Evolutionary conservation across 1,140 invertebrate species (phyloP).

Genomic region (Teleogryllus occipitalis): DNA sequence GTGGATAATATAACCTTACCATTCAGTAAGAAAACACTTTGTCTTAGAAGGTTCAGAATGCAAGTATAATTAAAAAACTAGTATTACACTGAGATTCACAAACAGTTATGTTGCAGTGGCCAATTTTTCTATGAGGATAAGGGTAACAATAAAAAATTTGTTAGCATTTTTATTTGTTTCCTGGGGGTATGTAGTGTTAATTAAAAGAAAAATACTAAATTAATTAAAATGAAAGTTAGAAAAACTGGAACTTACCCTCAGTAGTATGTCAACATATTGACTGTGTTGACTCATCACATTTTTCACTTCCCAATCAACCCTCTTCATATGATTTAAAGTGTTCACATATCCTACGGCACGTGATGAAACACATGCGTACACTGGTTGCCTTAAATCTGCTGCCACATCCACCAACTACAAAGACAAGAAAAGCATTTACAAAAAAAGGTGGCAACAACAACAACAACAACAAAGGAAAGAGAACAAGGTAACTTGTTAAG

Average conservation of each 20-base stretch:
- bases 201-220: too few species aligned
- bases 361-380: slow-evolving; percentile 76
- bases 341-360: slow-evolving; percentile 70
- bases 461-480: not conserved
- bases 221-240: not conserved
- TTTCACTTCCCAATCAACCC: slow-evolving; percentile 92
- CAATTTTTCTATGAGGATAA: too few species aligned
- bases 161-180: too few species aligned
- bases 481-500: too few species aligned
- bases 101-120: too few species aligned
- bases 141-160: too few species aligned
- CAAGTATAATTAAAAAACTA: too few species aligned
- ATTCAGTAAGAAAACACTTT: too few species aligned
- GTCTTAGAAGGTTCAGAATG: too few species aligned
- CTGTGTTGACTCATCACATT: slow-evolving; percentile 95
- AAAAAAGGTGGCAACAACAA: not conserved
- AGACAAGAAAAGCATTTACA: slow-evolving; percentile 18
- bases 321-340: slow-evolving; percentile 74
- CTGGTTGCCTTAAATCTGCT: slow-evolving; percentile 65
- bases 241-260: slow-evolving; percentile 40
- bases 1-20: too few species aligned
- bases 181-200: too few species aligned
- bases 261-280: slow-evolving; percentile 69
- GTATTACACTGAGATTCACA: too few species aligned
- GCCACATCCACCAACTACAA: slow-evolving; percentile 60